Evolutionary conservation across 1,140 invertebrate genomes (phyloP).

Genomic region (Sinonovacula constricta): DNA sequence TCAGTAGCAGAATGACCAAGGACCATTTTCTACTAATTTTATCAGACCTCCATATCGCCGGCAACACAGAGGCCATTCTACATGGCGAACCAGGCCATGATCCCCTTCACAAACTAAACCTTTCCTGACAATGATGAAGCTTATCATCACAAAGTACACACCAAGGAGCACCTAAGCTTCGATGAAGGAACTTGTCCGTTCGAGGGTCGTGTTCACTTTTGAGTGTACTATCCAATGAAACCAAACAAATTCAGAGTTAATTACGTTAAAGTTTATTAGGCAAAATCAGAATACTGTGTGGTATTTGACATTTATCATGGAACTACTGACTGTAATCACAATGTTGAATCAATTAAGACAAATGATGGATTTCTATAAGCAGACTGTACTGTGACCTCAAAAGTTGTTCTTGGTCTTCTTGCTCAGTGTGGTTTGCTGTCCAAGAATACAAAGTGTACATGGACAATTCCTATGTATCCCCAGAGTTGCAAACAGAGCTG

Average conservation of each 20-base stretch:
- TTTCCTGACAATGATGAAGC: no score
- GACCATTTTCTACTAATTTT: no score
- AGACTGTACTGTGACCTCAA: background rate
- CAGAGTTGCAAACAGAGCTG: no score
- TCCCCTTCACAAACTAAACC: no score
- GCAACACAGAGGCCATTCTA: no score
- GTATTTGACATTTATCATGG: slow-evolving; percentile 7
- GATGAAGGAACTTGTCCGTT: no score
- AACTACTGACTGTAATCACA: background rate
- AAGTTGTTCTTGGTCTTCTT: background rate
- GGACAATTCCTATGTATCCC: background rate
- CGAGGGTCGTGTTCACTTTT: background rate
- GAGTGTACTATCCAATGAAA: background rate
- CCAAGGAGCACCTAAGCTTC: no score
- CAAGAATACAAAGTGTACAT: background rate
- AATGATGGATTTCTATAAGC: background rate
- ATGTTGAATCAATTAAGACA: background rate
- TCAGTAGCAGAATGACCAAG: no score
- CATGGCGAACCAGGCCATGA: no score
- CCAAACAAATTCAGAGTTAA: slow-evolving; percentile 6
- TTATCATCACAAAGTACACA: no score
- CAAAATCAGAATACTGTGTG: background rate
- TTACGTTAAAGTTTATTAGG: background rate
- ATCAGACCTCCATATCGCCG: no score
- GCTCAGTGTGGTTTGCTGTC: background rate